A percentile compares a stretch with the other conserved stretches of the same genome.
phyloP scores from a whole-genome alignment of 2,113 vertebrate species.

The Crotalus horridus region DNA sequence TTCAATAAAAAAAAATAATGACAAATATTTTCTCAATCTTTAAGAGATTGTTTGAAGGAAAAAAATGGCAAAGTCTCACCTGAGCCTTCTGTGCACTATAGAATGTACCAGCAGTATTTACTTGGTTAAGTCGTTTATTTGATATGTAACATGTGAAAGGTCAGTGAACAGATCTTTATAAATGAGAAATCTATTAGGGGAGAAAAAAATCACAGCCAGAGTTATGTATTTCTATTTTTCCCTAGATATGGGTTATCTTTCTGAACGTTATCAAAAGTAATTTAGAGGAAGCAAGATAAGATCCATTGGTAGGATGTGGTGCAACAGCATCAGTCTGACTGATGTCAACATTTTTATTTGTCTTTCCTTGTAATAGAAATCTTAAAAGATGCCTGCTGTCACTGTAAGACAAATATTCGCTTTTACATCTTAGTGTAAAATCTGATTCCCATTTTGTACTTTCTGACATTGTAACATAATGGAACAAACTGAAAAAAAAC shows the following conservation, averaged over 20 bases:
- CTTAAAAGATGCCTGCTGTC: not conserved
- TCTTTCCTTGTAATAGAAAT: slow-evolving; percentile 17
- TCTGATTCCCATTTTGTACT: not conserved
- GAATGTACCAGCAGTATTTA: not conserved
- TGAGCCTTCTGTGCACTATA: not conserved
- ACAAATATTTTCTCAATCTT: not conserved
- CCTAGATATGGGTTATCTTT: not conserved
- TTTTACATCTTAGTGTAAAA: not conserved
- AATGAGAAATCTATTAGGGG: not conserved
- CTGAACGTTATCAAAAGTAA: not conserved
- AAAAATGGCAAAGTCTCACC: not conserved
- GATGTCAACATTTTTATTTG: not conserved
- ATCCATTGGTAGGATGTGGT: not conserved
- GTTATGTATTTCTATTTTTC: not conserved
- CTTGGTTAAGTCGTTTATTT: slow-evolving; percentile 8
- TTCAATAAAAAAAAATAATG: not conserved
- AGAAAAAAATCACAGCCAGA: not conserved
- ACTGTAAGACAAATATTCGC: slow-evolving; percentile 23
- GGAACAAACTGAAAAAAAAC: slow-evolving; percentile 9
- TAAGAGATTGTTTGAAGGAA: not conserved
- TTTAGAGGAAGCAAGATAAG: not conserved
- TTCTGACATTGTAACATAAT: slow-evolving; percentile 31
- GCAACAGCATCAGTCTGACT: not conserved
- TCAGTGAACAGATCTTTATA: not conserved
- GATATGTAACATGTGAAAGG: not conserved